phyloP scores from a whole-genome alignment of 2,888 invertebrate genomes.

The Limnephilus lunatus region DNA sequence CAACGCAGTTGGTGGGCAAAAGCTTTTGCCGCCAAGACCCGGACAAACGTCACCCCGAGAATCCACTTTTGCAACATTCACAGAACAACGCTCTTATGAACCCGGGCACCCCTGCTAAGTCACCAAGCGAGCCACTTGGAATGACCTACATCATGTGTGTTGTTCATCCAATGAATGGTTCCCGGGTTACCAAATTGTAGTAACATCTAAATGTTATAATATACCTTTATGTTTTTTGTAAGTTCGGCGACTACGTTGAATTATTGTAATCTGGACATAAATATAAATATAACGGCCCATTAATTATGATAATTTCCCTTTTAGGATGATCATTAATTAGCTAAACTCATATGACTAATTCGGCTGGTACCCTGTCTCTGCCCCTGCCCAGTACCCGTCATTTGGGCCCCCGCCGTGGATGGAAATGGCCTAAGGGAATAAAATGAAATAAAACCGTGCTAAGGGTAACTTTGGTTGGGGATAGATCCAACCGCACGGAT shows the following conservation, averaged over 20 bases:
- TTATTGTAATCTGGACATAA: neutral
- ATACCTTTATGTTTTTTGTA: neutral
- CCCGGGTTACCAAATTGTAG: no score
- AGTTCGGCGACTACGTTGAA: neutral
- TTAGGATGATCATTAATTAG: constrained; percentile 37
- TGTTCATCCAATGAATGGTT: no score
- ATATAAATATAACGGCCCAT: neutral
- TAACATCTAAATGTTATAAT: no score
- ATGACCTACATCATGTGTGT: no score
- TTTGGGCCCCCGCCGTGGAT: neutral
- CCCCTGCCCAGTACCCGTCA: neutral
- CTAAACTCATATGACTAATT: constrained; percentile 31
- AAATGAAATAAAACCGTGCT: constrained; percentile 38
- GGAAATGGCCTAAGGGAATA: constrained; percentile 4
- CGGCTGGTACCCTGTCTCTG: neutral
- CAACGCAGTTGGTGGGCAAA: no score
- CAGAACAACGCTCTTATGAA: no score
- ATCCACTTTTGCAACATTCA: no score
- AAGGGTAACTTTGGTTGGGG: neutral
- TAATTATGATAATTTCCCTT: constrained; percentile 30
- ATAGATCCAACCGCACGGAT: neutral
- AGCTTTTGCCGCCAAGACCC: no score
- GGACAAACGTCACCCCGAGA: no score
- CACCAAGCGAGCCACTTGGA: no score
- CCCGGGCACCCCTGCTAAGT: no score